Percentiles rank a stretch among this genome's conserved stretches.
These are phyloP conservation scores for Caenorhabditis sp. DNA, from an alignment of 2,888 invertebrate species.

Conservation along the genomic window DNA sequence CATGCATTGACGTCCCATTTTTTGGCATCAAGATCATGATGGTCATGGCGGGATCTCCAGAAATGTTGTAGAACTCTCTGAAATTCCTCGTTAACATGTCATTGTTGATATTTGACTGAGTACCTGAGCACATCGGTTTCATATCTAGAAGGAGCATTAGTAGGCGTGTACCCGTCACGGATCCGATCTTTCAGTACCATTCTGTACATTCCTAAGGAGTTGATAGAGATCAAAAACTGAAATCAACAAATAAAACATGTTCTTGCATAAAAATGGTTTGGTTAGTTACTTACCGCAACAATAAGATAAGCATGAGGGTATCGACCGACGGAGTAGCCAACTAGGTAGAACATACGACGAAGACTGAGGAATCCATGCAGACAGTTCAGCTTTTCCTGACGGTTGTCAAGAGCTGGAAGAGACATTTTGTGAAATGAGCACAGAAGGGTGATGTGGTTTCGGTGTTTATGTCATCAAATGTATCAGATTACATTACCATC, in stretches of 20 bases:
- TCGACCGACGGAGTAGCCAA: conserved; percentile 70
- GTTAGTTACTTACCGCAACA: conserved; percentile 55
- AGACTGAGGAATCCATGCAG: conserved; percentile 72
- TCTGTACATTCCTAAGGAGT: conserved; percentile 69
- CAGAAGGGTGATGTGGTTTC: too few relatives aligned
- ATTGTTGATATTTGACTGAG: background rate
- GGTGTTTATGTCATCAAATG: conserved; percentile 27
- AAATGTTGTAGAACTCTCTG: conserved; percentile 64
- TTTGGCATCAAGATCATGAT: conserved; percentile 78
- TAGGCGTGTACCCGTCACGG: conserved; percentile 82
- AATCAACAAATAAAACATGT: too few relatives aligned
- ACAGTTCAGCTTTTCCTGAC: conserved; percentile 67
- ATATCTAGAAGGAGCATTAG: conserved; percentile 80
- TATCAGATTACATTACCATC: conserved; percentile 49
- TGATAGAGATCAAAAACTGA: conserved; percentile 64
- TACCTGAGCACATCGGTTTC: conserved; percentile 78
- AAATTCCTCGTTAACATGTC: background rate
- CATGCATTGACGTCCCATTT: conserved; percentile 80
- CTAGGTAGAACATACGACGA: conserved; percentile 74
- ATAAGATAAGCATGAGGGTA: conserved; percentile 70
- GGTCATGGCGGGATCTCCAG: conserved; percentile 82
- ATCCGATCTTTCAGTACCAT: conserved; percentile 79
- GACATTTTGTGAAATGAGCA: background rate
- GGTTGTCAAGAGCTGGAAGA: conserved; percentile 39
- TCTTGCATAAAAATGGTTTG: too few relatives aligned